Percentiles rank a stretch among this genome's conserved stretches.
phyloP scores from a whole-genome alignment of 1,140 invertebrate species.

The Rhysida immarginata region DNA sequence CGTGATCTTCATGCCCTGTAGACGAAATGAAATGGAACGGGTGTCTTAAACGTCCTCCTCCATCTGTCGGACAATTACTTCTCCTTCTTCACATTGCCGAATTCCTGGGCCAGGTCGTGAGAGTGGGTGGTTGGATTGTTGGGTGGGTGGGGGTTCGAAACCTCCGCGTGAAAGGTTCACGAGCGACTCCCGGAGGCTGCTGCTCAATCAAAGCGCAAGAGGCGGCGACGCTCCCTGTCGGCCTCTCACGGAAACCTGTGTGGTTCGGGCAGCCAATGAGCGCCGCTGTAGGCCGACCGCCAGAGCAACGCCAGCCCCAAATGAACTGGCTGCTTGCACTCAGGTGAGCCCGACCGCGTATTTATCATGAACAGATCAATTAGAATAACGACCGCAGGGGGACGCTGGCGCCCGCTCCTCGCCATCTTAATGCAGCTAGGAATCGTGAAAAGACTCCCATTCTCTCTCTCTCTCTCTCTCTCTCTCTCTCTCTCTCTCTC shows the following conservation, averaged over 20 bases:
- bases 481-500: no score
- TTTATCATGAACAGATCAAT: conserved; percentile 2
- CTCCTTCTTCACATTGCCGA: no score
- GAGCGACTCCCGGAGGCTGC: not conserved
- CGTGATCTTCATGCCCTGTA: no score
- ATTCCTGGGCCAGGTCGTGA: no score
- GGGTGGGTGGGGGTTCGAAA: not conserved
- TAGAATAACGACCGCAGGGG: not conserved
- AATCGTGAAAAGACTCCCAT: not conserved
- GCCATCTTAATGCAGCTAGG: not conserved
- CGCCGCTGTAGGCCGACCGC: not conserved
- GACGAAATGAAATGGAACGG: no score
- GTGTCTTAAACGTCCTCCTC: no score
- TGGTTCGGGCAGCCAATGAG: not conserved
- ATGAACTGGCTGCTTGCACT: not conserved
- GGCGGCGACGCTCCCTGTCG: not conserved
- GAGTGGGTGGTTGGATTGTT: no score
- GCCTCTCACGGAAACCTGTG: not conserved
- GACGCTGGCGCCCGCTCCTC: not conserved
- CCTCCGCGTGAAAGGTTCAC: not conserved
- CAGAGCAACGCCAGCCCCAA: not conserved
- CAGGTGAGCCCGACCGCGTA: not conserved
- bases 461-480: no score
- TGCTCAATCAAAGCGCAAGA: not conserved
- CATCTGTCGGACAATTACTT: no score